Conservation (phyloP, 2,113 vertebrate genomes). For the Ranitomeya variabilis region DNA sequence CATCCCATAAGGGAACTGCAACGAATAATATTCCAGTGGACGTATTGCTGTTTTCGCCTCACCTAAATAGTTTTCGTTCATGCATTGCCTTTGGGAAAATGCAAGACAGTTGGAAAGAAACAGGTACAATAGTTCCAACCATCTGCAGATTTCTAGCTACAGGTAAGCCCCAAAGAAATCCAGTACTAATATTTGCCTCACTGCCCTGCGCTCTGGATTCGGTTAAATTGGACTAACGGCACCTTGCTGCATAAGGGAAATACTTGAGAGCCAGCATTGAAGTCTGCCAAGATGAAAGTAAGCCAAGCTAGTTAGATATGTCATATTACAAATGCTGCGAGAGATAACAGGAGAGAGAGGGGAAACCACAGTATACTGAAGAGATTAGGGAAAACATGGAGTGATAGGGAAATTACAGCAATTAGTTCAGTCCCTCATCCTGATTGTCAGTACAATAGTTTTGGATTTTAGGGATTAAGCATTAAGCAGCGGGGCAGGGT, state of each 20-base stretch:
- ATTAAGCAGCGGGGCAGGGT: neutral
- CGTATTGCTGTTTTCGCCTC: neutral
- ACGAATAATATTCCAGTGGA: neutral
- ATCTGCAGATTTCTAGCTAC: conserved; percentile 2
- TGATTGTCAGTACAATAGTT: neutral
- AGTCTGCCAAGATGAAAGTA: conserved; percentile 20
- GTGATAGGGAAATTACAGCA: neutral
- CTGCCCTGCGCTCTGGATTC: conserved; percentile 7
- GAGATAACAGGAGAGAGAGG: conserved; percentile 17
- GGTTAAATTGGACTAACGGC: conserved; percentile 13
- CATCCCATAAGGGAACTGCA: neutral
- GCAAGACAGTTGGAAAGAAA: neutral
- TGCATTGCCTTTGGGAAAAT: conserved; percentile 12
- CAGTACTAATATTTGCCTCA: neutral
- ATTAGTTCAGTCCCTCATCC: neutral
- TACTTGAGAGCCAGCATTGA: neutral
- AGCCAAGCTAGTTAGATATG: conserved; percentile 29
- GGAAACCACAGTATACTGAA: neutral
- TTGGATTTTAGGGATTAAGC: neutral
- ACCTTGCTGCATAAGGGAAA: conserved; percentile 21
- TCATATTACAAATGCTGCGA: conserved; percentile 1
- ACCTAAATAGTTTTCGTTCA: conserved; percentile 10
- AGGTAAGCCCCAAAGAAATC: conserved; percentile 23
- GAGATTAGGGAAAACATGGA: neutral
- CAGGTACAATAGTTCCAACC: neutral